Conservation (phyloP, 2,113 vertebrate genomes). For the Platysteira castanea region DNA sequence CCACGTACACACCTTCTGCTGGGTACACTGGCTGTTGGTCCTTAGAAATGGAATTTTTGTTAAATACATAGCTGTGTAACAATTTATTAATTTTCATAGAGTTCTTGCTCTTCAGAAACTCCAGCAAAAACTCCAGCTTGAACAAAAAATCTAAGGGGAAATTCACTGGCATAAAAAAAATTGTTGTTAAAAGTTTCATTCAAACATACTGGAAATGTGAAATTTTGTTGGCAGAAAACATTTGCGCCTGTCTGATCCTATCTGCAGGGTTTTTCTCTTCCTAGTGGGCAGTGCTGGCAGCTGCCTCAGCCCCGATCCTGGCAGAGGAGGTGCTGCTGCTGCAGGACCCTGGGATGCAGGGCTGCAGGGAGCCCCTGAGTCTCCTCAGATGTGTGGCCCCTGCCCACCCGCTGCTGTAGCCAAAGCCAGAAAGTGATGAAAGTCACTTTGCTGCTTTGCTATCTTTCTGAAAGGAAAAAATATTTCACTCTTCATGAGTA, state of each 20-base stretch:
- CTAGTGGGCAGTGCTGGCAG: not conserved
- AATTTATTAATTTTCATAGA: not conserved
- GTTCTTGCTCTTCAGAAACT: not conserved
- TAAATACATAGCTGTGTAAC: not conserved
- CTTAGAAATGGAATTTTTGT: not conserved
- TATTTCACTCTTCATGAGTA: not conserved
- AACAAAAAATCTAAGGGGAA: not conserved
- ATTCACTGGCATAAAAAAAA: not conserved
- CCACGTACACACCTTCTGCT: not conserved
- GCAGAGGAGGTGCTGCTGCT: not conserved
- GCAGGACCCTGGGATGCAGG: rapidly evolving
- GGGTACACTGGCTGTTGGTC: rapidly evolving
- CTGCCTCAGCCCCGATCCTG: not conserved
- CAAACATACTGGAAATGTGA: not conserved
- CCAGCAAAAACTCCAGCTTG: not conserved
- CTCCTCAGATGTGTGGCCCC: too few relatives aligned
- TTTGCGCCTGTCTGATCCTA: not conserved
- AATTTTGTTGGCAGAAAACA: not conserved
- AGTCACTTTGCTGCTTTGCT: not conserved
- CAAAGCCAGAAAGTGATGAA: not conserved
- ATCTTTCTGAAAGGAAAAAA: not conserved
- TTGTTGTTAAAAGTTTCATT: not conserved
- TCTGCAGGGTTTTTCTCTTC: not conserved
- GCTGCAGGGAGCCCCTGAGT: not conserved
- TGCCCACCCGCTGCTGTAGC: not conserved